These are phyloP conservation scores for Hyperoplus lanceolatus DNA, from an alignment of 2,797 vertebrate species.

Conservation along the genomic window DNA sequence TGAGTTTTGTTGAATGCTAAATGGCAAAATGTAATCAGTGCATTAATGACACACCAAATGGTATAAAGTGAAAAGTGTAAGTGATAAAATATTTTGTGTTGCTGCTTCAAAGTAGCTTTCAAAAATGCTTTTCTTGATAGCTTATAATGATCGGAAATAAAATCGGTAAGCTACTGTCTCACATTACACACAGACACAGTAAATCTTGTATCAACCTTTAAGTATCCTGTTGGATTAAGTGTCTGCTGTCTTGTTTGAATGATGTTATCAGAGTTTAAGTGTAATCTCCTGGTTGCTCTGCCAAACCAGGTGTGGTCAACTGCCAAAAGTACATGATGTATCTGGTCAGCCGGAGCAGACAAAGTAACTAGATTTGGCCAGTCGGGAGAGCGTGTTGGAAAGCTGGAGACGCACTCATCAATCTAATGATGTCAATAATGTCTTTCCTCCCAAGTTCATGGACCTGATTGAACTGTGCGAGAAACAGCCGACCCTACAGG, in stretches of 20 bases:
- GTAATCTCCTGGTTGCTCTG: conserved; percentile 2
- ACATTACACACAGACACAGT: neutral
- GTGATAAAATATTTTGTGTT: neutral
- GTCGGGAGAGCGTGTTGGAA: neutral
- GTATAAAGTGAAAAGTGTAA: neutral
- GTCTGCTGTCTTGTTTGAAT: neutral
- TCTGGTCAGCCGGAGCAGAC: conserved; percentile 8
- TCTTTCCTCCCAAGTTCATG: conserved; percentile 88
- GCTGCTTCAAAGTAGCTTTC: neutral
- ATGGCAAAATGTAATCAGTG: neutral
- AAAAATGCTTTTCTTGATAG: neutral
- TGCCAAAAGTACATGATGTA: conserved; percentile 25
- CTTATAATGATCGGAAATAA: neutral
- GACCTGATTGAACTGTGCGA: conserved; percentile 95
- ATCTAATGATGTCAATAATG: neutral
- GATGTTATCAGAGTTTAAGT: neutral
- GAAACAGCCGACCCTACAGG: conserved; percentile 89
- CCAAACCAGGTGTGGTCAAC: conserved; percentile 1
- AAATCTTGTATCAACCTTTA: neutral
- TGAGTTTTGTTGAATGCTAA: conserved; percentile 73
- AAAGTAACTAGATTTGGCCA: neutral
- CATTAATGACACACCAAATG: neutral
- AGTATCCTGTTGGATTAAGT: neutral
- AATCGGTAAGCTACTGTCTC: neutral
- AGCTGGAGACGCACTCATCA: too few relatives aligned